Base-by-base conservation (phyloP, 2,113 vertebrate species). In the Silurus glanis region DNA sequence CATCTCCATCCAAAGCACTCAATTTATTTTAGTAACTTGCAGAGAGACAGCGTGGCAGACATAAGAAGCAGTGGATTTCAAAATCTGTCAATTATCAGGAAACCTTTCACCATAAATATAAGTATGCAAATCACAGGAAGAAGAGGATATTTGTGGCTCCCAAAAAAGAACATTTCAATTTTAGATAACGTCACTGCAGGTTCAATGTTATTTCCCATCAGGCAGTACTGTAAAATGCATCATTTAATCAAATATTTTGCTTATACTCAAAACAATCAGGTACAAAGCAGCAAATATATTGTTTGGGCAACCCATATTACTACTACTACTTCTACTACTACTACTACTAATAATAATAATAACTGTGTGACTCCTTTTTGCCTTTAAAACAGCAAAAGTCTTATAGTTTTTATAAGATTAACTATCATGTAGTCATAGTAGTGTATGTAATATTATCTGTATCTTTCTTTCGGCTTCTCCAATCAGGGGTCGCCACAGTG, bases 91-190 rank as follows among this genome's bases (percentile, higher is more conserved):
- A 79, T 80, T 78, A 79, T 85, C 74, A 55, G 84, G 47, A 66
- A 85, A 79, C 74, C 12, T 85, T 53, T 85, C 84, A 66, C 47
- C 83, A 74, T 59, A 69, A 74, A 84, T 84, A 81, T 23, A 64
- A 49, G 19, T 62, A 81, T 62, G 6, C 53, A 37, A 64, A 51
- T 58, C 69, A 61, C 51, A 72, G 53, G 8, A 7, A 37, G 72
- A 55, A 17, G 62, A 80, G 62, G 64, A 80, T 85, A 80, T 69
- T 80, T 67, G 62, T 56, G 62, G 19, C 9, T 51, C 61, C 23
- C 59, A 23, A 49, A 78, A 78, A 67, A 64, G 28, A 28, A 19
- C 47, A 78, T 76, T 75, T 61, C 55, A 61, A 47, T 76, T 84
- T 76, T 53, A 62, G 51, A 83, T 28, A 51, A 84, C 14, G 58